These are phyloP conservation scores for Eufriesea mexicana DNA, from an alignment of 1,140 invertebrate species.

Conservation along the genomic window DNA sequence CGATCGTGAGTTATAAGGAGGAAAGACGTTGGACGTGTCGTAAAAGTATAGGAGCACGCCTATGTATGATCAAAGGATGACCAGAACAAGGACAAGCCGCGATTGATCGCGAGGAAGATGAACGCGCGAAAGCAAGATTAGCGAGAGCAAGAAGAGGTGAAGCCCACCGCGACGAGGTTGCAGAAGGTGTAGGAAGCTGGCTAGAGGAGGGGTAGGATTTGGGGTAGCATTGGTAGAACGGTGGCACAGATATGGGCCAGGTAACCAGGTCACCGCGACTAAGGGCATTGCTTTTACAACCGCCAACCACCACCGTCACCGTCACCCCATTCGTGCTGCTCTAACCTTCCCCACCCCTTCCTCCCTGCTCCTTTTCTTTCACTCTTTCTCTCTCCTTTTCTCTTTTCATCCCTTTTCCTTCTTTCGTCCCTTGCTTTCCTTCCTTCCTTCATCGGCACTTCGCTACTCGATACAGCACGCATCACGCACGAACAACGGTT, in stretches of 20 bases:
- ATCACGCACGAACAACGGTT: slow-evolving; percentile 56
- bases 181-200: slow-evolving; percentile 8
- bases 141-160: background rate
- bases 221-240: slow-evolving; percentile 36
- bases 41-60: no score
- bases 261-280: slow-evolving; percentile 74
- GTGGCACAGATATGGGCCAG: slow-evolving; percentile 66
- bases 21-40: no score
- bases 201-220: slow-evolving; percentile 50
- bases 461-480: slow-evolving; percentile 56
- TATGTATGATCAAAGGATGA: background rate
- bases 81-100: background rate
- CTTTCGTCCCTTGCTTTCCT: background rate
- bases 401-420: background rate
- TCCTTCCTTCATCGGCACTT: background rate
- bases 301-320: slow-evolving; percentile 44
- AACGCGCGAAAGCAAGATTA: background rate
- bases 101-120: background rate
- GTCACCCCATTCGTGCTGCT: slow-evolving; percentile 25
- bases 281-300: slow-evolving; percentile 73
- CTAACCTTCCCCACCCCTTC: slow-evolving; percentile 20
- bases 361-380: no score
- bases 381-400: background rate
- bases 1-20: no score
- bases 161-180: slow-evolving; percentile 1